Conservation (phyloP, 2,888 invertebrate species). For the Scaptomyza cyrtandrae region DNA sequence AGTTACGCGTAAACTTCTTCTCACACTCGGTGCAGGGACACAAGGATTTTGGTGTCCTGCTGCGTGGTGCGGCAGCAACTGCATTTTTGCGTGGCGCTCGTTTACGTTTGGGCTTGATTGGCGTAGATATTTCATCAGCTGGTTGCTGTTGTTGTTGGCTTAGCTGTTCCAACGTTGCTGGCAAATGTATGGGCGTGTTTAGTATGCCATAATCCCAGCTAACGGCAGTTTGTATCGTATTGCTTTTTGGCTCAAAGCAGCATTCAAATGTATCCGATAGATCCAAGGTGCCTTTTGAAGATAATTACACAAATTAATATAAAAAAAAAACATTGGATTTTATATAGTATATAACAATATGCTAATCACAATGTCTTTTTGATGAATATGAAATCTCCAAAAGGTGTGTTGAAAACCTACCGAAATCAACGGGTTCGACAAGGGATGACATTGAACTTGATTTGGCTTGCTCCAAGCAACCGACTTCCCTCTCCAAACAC, state of each 20-base stretch:
- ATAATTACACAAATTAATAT: too few relatives aligned
- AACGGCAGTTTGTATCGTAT: not conserved
- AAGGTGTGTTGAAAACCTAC: constrained; percentile 20
- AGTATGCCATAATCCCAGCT: constrained; percentile 46
- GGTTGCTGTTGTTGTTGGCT: constrained; percentile 6
- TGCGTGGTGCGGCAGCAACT: not conserved
- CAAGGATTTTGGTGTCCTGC: constrained; percentile 49
- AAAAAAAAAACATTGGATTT: constrained; percentile 39
- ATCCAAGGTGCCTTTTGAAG: constrained; percentile 42
- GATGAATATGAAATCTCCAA: too few relatives aligned
- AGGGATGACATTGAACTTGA: constrained; percentile 9
- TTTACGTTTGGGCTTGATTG: constrained; percentile 20
- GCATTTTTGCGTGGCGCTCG: constrained; percentile 3
- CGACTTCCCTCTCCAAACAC: constrained; percentile 67
- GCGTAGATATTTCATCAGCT: not conserved
- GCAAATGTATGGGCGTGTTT: constrained; percentile 59
- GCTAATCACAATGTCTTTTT: too few relatives aligned
- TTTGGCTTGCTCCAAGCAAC: constrained; percentile 46
- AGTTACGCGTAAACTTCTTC: constrained; percentile 81
- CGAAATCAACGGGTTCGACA: constrained; percentile 63
- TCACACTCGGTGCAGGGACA: constrained; percentile 73
- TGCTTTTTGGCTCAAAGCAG: constrained; percentile 7
- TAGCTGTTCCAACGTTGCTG: constrained; percentile 45
- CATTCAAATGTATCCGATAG: constrained; percentile 38
- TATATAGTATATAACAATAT: too few relatives aligned